A percentile compares a stretch with the other conserved stretches of the same genome.
phyloP scores from a whole-genome alignment of 2,113 vertebrate species.

The Amblyopsis rosae region DNA sequence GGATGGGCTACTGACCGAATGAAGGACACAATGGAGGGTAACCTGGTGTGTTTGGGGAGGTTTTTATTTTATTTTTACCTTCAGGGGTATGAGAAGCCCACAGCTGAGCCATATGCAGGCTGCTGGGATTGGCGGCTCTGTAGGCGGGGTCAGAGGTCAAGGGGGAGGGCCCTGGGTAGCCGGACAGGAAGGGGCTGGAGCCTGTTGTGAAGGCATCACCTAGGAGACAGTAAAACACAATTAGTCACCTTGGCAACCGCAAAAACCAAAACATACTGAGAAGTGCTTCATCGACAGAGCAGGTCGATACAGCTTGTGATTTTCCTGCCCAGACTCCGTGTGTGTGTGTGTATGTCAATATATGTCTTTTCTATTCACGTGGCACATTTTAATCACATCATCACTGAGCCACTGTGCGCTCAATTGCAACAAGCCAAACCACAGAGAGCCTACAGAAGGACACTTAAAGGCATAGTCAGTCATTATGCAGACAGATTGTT shows the following conservation, averaged over 20 bases:
- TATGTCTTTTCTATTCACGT: constrained; percentile 20
- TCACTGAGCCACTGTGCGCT: constrained; percentile 40
- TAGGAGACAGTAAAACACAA: constrained; percentile 45
- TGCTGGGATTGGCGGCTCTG: constrained; percentile 80
- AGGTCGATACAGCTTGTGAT: constrained; percentile 16
- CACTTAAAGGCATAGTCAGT: constrained; percentile 19
- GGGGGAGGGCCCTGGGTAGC: constrained; percentile 78
- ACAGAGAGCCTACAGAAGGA: constrained; percentile 42
- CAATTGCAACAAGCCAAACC: constrained; percentile 50
- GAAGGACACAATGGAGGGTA: background rate
- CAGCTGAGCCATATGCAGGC: constrained; percentile 85
- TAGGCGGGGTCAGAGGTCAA: constrained; percentile 80
- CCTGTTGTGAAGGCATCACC: constrained; percentile 80
- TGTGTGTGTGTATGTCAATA: background rate
- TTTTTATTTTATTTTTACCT: constrained; percentile 64
- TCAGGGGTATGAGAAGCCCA: constrained; percentile 78
- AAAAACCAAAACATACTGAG: constrained; percentile 8
- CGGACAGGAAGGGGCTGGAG: constrained; percentile 79
- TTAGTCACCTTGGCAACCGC: constrained; percentile 33
- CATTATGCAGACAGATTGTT: too few relatives aligned
- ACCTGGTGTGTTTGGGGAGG: background rate
- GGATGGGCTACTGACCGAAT: background rate
- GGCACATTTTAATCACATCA: constrained; percentile 60
- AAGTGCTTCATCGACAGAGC: background rate
- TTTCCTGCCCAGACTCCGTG: background rate